Evolutionary conservation across 1,140 invertebrate species (phyloP).

Genomic region (Drosophila littoralis): DNA sequence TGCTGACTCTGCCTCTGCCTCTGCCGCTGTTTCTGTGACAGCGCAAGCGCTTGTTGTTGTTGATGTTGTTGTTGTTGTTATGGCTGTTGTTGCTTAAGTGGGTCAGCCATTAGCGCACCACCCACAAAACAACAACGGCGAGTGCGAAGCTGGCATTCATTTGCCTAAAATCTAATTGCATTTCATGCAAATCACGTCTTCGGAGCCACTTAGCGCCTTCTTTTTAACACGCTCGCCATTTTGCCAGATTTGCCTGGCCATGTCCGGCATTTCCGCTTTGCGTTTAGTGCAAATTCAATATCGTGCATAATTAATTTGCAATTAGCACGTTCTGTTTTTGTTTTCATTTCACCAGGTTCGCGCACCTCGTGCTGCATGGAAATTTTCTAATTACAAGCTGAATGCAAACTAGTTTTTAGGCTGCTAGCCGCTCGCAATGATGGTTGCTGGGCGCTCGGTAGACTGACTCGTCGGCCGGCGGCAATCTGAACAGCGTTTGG

Average conservation of each 20-base stretch:
- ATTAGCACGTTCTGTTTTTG: conserved; percentile 84
- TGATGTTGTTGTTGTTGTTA: conserved; percentile 8
- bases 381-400: conserved; percentile 80
- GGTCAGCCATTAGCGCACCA: conserved; percentile 74
- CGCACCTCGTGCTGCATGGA: conserved; percentile 36
- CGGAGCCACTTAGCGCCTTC: conserved; percentile 30
- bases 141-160: conserved; percentile 12
- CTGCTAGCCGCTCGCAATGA: conserved; percentile 3
- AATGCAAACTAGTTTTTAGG: conserved; percentile 70
- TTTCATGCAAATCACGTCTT: conserved; percentile 76
- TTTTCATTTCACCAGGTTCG: conserved; percentile 65
- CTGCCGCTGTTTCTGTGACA: conserved; percentile 10
- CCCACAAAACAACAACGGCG: conserved; percentile 39
- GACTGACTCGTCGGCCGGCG: conserved; percentile 31
- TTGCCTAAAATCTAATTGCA: conserved; percentile 63
- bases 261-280: conserved; percentile 31
- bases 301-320: conserved; percentile 84
- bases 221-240: conserved; percentile 19
- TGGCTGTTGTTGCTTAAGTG: conserved; percentile 70
- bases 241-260: conserved; percentile 4
- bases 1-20: conserved; percentile 12
- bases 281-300: conserved; percentile 83
- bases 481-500: conserved; percentile 33
- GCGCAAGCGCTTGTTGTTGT: conserved; percentile 29
- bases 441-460: conserved; percentile 13